Base-by-base conservation (phyloP, 2,797 vertebrate genomes). In the Octomys mimax region DNA sequence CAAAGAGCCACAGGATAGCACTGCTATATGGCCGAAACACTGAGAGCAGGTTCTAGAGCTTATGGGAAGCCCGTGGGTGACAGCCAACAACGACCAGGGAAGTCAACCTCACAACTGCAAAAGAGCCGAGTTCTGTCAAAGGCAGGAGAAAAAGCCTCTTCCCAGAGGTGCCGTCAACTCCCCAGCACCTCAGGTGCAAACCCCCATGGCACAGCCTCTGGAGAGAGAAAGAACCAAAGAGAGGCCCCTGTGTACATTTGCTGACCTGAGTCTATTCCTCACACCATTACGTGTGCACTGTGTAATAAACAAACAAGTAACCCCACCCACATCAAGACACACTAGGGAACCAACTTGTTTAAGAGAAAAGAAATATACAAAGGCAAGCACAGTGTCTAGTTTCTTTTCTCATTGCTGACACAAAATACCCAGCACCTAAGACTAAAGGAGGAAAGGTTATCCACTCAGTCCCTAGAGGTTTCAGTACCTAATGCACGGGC, bases 201-300 rank as follows among this genome's bases (percentile, higher is more conserved):
- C 52, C 19, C 33, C 52, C 33, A 22, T 52, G 33, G 36, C 31
- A 79, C 57, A 64, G 14, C 70, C n/a, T 52, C 61, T 88, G 89
- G 42, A 1, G 39, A 88, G 46, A 85, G 36, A 85, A 57, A 71
- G 70, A 71, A 71, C n/a, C 19, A 24, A 85, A 86, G 75, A 66
- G n/a, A 96, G 85, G 39, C 49, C 39, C 54, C 70, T 12, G n/a
- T 52, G 79, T 68, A 24, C 4, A 59, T n/a, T 57, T 36, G 79
- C 12, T 85, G 46, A 84, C 78, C 64, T 59, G 57, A 80, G 36
- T 75, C 49, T 62, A 81, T 73, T 88, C 64, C 36, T 79, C 14
- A 89, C 77, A 89, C 28, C 42, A 61, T 68, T 82, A 75, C 42
- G 52, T 31, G 33, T 79, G 59, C 6, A 81, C n/a, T 96, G 26